These are phyloP conservation scores for Gopherus evgoodei DNA, from an alignment of 2,113 vertebrate species.

Conservation along the genomic window DNA sequence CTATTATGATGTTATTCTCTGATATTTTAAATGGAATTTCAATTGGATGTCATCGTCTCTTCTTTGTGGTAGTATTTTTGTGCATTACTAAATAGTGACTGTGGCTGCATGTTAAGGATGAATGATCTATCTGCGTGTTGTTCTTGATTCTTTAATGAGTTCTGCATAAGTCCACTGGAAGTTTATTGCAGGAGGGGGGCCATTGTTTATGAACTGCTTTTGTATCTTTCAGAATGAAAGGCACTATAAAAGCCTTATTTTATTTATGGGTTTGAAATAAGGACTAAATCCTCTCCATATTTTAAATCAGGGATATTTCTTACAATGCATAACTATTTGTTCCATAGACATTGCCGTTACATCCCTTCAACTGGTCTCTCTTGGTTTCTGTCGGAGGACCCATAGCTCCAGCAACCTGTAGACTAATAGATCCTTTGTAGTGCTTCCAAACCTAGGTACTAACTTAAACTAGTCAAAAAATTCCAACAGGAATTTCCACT, in stretches of 20 bases:
- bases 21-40: slow-evolving; percentile 59
- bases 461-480: slow-evolving; percentile 27
- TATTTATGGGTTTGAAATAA: not conserved
- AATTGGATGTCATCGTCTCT: slow-evolving; percentile 37
- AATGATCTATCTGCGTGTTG: not conserved
- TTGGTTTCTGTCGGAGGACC: slow-evolving; percentile 30
- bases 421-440: slow-evolving; percentile 4
- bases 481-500: not conserved
- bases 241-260: not conserved
- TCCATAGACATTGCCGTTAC: slow-evolving; percentile 31
- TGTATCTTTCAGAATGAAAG: not conserved
- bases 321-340: not conserved
- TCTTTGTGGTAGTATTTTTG: slow-evolving; percentile 44
- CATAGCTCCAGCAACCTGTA: not conserved
- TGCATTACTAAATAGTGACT: slow-evolving; percentile 7
- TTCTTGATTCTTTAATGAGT: not conserved
- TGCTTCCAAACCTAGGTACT: slow-evolving; percentile 25
- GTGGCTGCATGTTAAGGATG: not conserved
- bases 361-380: not conserved
- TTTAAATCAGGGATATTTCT: not conserved
- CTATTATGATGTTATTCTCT: not conserved
- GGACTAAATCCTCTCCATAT: not conserved
- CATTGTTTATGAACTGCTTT: not conserved
- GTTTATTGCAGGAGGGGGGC: not conserved
- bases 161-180: not conserved